phyloP scores from a whole-genome alignment of 2,888 invertebrate species.

The Cyclophora punctaria region DNA sequence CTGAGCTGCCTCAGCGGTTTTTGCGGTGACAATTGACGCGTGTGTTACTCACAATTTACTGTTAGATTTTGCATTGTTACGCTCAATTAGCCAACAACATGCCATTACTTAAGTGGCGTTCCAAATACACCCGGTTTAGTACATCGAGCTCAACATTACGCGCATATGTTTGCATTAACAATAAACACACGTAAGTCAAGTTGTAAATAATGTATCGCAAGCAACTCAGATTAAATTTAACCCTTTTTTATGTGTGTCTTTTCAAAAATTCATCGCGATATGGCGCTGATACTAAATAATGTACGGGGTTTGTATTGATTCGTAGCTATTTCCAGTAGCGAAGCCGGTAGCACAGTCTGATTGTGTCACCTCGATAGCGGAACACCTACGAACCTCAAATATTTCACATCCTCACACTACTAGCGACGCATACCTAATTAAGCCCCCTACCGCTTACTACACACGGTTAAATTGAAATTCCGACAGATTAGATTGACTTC shows the following conservation, averaged over 20 bases:
- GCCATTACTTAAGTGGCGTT: too few relatives aligned
- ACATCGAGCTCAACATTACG: too few relatives aligned
- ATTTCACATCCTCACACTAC: background rate
- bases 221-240: constrained; percentile 5
- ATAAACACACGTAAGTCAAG: too few relatives aligned
- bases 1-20: constrained; percentile 47
- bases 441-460: too few relatives aligned
- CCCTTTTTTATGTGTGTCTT: too few relatives aligned
- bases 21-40: constrained; percentile 55
- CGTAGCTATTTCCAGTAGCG: constrained; percentile 40
- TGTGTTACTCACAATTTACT: constrained; percentile 20
- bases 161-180: too few relatives aligned
- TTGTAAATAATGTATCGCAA: constrained; percentile 2
- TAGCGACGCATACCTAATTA: constrained; percentile 16
- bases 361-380: background rate
- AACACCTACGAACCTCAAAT: background rate
- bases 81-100: too few relatives aligned
- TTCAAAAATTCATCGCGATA: constrained; percentile 4
- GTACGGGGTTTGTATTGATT: constrained; percentile 47
- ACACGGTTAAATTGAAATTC: too few relatives aligned
- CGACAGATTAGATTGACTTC: too few relatives aligned
- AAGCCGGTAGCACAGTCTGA: too few relatives aligned
- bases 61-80: too few relatives aligned
- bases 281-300: constrained; percentile 32
- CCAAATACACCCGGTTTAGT: too few relatives aligned